phyloP scores from a whole-genome alignment of 2,797 vertebrate genomes.

The Chloroceryle amazona region DNA sequence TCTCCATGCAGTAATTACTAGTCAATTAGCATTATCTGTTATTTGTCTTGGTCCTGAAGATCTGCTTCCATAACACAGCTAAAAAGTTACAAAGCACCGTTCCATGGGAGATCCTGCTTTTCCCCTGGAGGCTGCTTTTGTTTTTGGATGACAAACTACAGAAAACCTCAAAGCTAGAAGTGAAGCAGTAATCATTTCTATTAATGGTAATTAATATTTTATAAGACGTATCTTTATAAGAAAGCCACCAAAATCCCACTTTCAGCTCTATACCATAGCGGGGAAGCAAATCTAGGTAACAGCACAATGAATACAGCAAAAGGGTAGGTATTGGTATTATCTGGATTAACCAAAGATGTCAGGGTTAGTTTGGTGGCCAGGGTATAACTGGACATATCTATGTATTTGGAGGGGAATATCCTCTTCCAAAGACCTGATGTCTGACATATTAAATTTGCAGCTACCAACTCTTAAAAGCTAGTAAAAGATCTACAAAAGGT shows the following conservation, averaged over 20 bases:
- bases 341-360: background rate
- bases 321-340: background rate
- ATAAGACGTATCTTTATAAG: background rate
- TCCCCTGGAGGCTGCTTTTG: rapidly evolving
- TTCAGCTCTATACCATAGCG: background rate
- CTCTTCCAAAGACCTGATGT: background rate
- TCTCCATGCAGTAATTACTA: background rate
- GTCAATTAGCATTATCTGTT: background rate
- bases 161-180: background rate
- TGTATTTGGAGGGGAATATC: background rate
- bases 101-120: background rate
- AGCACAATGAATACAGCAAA: background rate
- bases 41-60: background rate
- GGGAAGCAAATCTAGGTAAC: background rate
- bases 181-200: background rate
- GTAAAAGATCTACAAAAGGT: background rate
- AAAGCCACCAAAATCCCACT: background rate
- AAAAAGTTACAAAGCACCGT: background rate
- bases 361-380: background rate
- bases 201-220: background rate
- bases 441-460: background rate
- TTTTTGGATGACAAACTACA: background rate
- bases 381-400: background rate
- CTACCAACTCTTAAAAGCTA: background rate
- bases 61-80: background rate